Percentiles rank a stretch among this genome's conserved stretches.
phyloP scores from a whole-genome alignment of 2,888 invertebrate genomes.

The Tenodera sinensis region DNA sequence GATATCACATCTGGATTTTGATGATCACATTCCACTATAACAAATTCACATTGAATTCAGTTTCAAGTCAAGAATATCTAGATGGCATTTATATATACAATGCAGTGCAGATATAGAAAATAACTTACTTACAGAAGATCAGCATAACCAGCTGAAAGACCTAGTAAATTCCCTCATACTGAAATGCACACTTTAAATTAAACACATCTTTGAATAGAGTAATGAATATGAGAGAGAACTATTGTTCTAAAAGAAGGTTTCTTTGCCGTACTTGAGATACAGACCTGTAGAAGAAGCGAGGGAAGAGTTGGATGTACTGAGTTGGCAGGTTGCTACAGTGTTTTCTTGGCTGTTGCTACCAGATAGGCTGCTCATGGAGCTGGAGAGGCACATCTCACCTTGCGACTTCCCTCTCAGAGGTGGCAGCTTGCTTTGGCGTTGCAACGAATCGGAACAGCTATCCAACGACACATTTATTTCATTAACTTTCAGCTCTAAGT shows the following conservation, averaged over 20 bases:
- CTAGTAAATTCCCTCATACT: neutral
- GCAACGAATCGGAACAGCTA: conserved; percentile 41
- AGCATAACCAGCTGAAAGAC: neutral
- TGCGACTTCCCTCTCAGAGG: conserved; percentile 29
- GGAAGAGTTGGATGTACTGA: conserved; percentile 38
- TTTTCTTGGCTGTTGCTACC: neutral
- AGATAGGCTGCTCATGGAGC: conserved; percentile 36
- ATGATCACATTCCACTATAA: neutral
- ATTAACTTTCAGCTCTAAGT: neutral
- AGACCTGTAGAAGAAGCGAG: conserved; percentile 32
- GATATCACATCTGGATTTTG: neutral
- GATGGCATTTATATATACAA: neutral
- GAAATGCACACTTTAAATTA: neutral
- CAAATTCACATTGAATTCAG: neutral
- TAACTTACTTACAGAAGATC: neutral
- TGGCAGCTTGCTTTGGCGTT: conserved; percentile 42
- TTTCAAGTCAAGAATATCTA: neutral
- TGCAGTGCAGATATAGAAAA: neutral
- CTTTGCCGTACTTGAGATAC: neutral
- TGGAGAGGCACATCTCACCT: conserved; percentile 31
- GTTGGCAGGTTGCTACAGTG: conserved; percentile 18
- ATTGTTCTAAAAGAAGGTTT: neutral
- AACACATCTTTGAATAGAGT: neutral
- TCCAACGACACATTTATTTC: neutral
- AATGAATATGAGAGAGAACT: neutral